Conservation (phyloP, 2,888 invertebrate genomes). For the Tanaodytes sp. region DNA sequence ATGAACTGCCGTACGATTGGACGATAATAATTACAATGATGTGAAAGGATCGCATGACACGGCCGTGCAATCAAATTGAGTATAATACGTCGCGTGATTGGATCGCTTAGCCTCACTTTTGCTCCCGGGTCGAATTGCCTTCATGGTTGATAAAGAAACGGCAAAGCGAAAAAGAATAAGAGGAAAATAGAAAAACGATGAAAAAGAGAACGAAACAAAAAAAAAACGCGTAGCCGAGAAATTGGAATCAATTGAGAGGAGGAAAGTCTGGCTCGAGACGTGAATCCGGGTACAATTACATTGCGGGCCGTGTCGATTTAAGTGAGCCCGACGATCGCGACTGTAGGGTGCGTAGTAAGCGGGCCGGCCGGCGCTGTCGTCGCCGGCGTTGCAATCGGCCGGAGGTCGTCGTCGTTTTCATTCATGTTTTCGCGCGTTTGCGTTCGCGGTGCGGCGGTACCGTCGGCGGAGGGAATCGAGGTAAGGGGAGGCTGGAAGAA, state of each 20-base stretch:
- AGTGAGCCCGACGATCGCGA: slow-evolving; percentile 12
- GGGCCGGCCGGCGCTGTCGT: slow-evolving; percentile 36
- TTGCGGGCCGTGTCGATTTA: slow-evolving; percentile 24
- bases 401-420: slow-evolving; percentile 39
- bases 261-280: slow-evolving; percentile 6
- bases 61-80: no score
- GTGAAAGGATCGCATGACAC: no score
- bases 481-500: no score
- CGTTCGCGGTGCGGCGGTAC: slow-evolving; percentile 5
- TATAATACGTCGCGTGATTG: no score
- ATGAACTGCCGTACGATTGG: no score
- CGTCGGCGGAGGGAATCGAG: slow-evolving; percentile 4
- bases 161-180: neutral
- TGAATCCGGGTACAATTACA: slow-evolving; percentile 19
- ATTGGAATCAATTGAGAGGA: slow-evolving; percentile 9
- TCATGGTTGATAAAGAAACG: neutral
- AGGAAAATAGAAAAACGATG: no score
- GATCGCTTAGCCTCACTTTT: no score
- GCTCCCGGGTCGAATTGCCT: no score
- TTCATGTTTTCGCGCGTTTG: slow-evolving; percentile 35
- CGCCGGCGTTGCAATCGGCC: slow-evolving; percentile 24
- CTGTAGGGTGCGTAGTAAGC: slow-evolving; percentile 11
- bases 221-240: neutral
- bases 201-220: neutral
- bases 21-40: no score